Conservation (phyloP, 2,888 invertebrate species). For the Gandaritis pyraliata region DNA sequence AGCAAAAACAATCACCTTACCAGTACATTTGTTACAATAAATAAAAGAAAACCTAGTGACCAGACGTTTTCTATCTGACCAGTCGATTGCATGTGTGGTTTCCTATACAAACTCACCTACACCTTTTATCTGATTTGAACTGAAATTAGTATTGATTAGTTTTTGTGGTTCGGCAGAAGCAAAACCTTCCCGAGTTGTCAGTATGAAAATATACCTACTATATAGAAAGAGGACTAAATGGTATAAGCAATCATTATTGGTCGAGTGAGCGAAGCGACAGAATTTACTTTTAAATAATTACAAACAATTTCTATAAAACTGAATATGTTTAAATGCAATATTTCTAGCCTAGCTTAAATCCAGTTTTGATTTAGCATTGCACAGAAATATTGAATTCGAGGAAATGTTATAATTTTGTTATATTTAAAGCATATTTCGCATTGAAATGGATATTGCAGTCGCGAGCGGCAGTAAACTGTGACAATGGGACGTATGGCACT, state of each 20-base stretch:
- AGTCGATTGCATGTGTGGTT: slow-evolving; percentile 8
- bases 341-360: slow-evolving; percentile 22
- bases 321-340: not conserved
- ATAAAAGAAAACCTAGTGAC: not conserved
- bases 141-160: not conserved
- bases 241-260: too few relatives aligned
- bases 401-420: slow-evolving; percentile 34
- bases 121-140: slow-evolving; percentile 2
- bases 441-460: slow-evolving; percentile 67
- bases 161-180: not conserved
- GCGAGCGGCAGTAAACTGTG: slow-evolving; percentile 72
- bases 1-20: too few relatives aligned
- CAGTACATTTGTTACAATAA: too few relatives aligned
- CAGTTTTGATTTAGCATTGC: slow-evolving; percentile 44
- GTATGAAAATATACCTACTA: too few relatives aligned
- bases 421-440: slow-evolving; percentile 65
- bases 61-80: slow-evolving; percentile 12
- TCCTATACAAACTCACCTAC: slow-evolving; percentile 9
- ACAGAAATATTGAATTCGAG: slow-evolving; percentile 18
- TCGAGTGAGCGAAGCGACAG: too few relatives aligned
- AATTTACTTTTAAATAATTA: too few relatives aligned
- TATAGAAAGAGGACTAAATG: too few relatives aligned
- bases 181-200: too few relatives aligned
- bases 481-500: slow-evolving; percentile 79
- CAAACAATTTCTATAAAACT: too few relatives aligned